Base-by-base conservation (phyloP, 2,113 vertebrate genomes). In the Jacana jacana region DNA sequence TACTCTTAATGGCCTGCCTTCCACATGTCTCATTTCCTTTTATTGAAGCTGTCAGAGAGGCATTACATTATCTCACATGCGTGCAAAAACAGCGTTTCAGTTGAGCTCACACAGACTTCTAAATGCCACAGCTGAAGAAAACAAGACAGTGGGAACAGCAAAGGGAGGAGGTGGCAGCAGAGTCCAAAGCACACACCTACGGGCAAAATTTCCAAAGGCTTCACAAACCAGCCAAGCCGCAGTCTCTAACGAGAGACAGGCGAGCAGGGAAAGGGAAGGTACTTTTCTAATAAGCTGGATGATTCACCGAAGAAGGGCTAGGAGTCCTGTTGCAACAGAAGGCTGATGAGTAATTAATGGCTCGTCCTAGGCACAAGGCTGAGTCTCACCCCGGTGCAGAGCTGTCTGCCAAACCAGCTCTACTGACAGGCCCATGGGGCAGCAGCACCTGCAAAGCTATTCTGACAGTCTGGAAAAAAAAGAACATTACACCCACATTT, bases 101-200 rank as follows among this genome's bases (percentile, higher is more conserved):
- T 71, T 1, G 25, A 86, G 86, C 76, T 90, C 76, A 33, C 19
- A 77, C 57, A 71, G 82, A 86, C 30, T 86, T 68, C 77, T 30
- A 93, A 89, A 93, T 91, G 85, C 95, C 88, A 90, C 65, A 95
- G 90, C 95, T 64, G 86, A 95, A 44, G 90, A 88, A 93, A 93
- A 94, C 76, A 94, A 93, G 90, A 8, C 84, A 75, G 46, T 55
- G 80, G 72, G 83, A 96, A 66, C 71, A 64, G 89, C 82, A 64
- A 44, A 80, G 80, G 52, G 80, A 92, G 91, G 85, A 66, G 87
- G 89, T 2, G 11, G 80, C 69, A 79, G 90, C 86, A 33, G 79
- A 80, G 94, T 79, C 81, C 78, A 31, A 70, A 91, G 88, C 87
- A 70, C 76, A 48, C 80, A 90, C 82, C 93, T 91, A 83, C 30